Evolutionary conservation across 2,113 vertebrate genomes (phyloP).

Genomic region (Tupaia tana): DNA sequence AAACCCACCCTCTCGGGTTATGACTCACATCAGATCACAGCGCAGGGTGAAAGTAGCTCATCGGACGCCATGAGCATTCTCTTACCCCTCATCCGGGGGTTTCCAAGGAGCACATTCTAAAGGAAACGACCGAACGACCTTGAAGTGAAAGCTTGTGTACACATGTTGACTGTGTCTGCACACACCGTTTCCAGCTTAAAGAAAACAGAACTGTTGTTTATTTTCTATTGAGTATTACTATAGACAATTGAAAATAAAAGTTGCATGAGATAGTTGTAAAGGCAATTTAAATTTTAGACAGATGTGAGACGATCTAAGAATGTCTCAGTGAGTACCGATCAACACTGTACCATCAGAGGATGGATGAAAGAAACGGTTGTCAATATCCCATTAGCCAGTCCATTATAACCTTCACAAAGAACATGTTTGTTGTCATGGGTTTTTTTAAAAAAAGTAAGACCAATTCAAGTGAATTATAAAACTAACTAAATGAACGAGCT

Average conservation of each 20-base stretch:
- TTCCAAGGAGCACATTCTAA: not conserved
- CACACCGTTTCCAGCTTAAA: conserved; percentile 9
- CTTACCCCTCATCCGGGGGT: not conserved
- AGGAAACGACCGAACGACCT: not conserved
- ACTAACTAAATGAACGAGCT: conserved; percentile 59
- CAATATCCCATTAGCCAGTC: conserved; percentile 84
- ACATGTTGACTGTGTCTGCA: not conserved
- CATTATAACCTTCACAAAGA: conserved; percentile 81
- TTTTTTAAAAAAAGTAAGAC: conserved; percentile 64
- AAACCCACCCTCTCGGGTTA: not conserved
- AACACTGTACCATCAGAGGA: conserved; percentile 76
- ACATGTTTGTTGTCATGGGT: conserved; percentile 60
- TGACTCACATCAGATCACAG: not conserved
- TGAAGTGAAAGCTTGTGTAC: not conserved
- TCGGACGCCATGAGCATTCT: not conserved
- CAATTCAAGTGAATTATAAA: conserved; percentile 82
- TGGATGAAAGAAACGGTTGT: conserved; percentile 79
- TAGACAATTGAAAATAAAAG: conserved; percentile 59
- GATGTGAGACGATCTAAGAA: conserved; percentile 71
- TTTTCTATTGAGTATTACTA: conserved; percentile 53
- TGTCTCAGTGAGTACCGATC: conserved; percentile 80
- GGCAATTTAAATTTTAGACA: conserved; percentile 74
- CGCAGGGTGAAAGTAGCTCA: no score
- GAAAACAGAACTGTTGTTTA: conserved; percentile 29
- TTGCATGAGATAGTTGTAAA: conserved; percentile 74